Conservation (phyloP, 37 sponge, comb jelly and placozoan species). For the Oopsacas minuta region DNA sequence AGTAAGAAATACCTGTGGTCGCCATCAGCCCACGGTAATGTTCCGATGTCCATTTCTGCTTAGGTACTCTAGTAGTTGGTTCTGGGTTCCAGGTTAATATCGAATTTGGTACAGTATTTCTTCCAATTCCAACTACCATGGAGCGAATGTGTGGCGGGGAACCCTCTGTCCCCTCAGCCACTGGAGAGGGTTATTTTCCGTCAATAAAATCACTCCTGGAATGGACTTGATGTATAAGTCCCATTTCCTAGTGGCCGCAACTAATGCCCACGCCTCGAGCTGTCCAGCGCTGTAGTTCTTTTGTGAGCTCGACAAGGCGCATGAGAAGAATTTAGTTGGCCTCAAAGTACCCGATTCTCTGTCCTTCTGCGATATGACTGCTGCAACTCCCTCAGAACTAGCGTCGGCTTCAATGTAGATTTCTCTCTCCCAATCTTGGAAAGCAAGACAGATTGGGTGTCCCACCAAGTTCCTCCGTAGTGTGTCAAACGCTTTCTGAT, state of each 20-base stretch:
- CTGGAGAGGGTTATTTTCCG: conserved; percentile 30
- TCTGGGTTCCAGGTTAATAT: not conserved
- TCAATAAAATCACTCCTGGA: not conserved
- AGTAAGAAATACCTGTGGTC: not conserved
- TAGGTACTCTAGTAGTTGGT: not conserved
- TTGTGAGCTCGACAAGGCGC: not conserved
- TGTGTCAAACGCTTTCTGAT: not conserved
- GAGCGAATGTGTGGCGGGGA: conserved; percentile 15
- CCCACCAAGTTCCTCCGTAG: not conserved
- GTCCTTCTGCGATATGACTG: not conserved
- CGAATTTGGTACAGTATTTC: not conserved
- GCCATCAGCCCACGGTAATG: not conserved
- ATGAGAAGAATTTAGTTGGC: not conserved
- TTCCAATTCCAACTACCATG: not conserved
- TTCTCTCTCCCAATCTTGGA: not conserved
- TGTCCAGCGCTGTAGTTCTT: not conserved
- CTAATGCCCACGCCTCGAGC: not conserved
- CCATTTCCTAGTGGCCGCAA: not conserved
- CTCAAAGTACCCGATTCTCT: not conserved
- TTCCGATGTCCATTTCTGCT: not conserved
- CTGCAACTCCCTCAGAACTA: not conserved
- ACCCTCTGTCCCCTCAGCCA: conserved; percentile 26
- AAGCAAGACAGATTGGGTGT: not conserved
- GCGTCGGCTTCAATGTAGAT: not conserved
- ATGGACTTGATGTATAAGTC: not conserved